Base-by-base conservation (phyloP, 2,888 invertebrate species). In the Cantharis rustica region DNA sequence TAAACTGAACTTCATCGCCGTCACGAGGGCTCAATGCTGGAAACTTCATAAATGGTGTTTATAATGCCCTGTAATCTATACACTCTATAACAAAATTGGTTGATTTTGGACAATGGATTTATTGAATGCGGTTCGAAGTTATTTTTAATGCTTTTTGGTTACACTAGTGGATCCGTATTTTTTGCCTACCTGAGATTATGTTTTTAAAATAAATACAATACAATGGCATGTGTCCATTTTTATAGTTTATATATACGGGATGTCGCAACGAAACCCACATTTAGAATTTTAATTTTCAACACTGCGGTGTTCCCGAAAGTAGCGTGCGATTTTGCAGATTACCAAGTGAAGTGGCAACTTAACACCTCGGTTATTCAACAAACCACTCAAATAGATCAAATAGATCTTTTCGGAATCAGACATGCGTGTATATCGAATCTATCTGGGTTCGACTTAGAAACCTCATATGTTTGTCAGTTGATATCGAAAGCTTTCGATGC, bases 91-190 rank as follows among this genome's bases (percentile, higher is more conserved):
- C 79, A 80, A 79, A 81, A 81, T 79, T 79, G 80, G 79, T 71
- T 81, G 82, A 80, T 82, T 81, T 80, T 77, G 76, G 72, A 83
- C 83, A 83, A 83, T 81, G 79, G 83, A 82, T 84, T 83, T 81
- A 77, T 76, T 77, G 81, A 78, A 80, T 79, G 79, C 76, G 75
- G 75, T 75, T 31, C 70, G 68, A 81, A 82, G 82, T 80, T 82
- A 79, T 79, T 81, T 82, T 83, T 81, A 80, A 81, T 81, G 82
- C 81, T 80, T 80, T 79, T 81, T 83, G 80, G 81, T 78, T 80
- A 75, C 77, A 80, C 79, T 78, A 83, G 81, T 82, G 76, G 72
- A 17, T 66, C 47, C 31, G 70, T 72, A 73, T 73, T 66, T 66
- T 31, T 20, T 69, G 16, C 31, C 64, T 66, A 23, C 64, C 23